These are phyloP conservation scores for Callinectes sapidus DNA, from an alignment of 2,888 invertebrate species.

Conservation along the genomic window DNA sequence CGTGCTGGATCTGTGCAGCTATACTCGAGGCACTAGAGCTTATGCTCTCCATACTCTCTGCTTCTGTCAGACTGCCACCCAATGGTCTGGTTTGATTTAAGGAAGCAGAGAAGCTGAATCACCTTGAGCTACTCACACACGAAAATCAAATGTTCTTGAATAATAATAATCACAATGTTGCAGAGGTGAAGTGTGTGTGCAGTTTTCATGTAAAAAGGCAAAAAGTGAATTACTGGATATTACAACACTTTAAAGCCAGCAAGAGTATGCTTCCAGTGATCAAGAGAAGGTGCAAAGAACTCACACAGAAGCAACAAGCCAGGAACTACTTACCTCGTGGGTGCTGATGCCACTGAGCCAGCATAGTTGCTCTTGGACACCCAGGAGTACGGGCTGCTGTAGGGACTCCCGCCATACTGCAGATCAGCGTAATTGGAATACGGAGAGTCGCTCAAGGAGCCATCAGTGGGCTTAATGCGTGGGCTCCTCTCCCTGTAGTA, in stretches of 20 bases:
- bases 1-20: constrained; percentile 78
- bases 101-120: constrained; percentile 56
- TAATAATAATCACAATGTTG: constrained; percentile 22
- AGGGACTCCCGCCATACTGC: constrained; percentile 74
- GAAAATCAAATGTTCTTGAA: constrained; percentile 32
- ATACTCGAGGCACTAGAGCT: constrained; percentile 75
- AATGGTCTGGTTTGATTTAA: constrained; percentile 55
- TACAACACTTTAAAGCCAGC: constrained; percentile 50
- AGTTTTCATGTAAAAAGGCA: constrained; percentile 42
- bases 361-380: constrained; percentile 79
- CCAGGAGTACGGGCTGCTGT: constrained; percentile 87
- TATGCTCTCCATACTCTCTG: constrained; percentile 86
- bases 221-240: constrained; percentile 30
- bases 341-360: constrained; percentile 70
- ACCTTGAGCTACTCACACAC: constrained; percentile 36
- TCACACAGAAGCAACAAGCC: neutral
- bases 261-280: constrained; percentile 22
- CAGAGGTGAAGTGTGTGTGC: constrained; percentile 50
- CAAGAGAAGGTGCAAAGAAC: constrained; percentile 21
- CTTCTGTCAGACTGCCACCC: constrained; percentile 85
- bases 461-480: constrained; percentile 78
- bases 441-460: constrained; percentile 85
- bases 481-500: constrained; percentile 73
- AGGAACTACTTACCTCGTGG: constrained; percentile 65
- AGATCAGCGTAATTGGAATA: constrained; percentile 73